phyloP scores from a whole-genome alignment of 2,113 vertebrate genomes.

The Datnioides undecimradiatus region DNA sequence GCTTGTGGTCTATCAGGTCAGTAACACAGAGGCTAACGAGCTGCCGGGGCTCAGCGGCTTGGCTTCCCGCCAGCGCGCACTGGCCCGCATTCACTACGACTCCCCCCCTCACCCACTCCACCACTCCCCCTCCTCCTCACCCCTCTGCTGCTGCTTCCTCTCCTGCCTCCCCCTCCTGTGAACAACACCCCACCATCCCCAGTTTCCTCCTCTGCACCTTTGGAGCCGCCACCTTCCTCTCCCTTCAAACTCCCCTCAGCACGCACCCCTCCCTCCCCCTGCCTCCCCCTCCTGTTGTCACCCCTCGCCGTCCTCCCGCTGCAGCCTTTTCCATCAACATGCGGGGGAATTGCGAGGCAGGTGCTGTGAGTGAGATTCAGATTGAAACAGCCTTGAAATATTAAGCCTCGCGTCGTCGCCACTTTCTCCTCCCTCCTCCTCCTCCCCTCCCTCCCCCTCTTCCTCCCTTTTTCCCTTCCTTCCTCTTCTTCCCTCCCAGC shows the following conservation, averaged over 20 bases:
- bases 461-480: background rate
- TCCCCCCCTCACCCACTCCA: no score
- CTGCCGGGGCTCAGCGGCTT: conserved; percentile 76
- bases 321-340: background rate
- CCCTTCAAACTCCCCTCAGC: background rate
- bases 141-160: conserved; percentile 24
- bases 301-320: no score
- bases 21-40: conserved; percentile 81
- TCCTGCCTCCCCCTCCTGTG: background rate
- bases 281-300: background rate
- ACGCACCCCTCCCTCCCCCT: background rate
- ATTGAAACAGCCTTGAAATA: conserved; percentile 29
- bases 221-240: background rate
- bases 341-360: conserved; percentile 25
- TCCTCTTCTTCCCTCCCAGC: conserved; percentile 18
- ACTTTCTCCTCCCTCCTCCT: conserved; percentile 9
- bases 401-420: background rate
- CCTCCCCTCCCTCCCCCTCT: background rate
- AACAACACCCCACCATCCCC: conserved; percentile 30
- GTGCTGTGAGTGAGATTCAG: background rate
- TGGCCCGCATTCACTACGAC: conserved; percentile 69
- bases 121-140: conserved; percentile 1
- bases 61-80: conserved; percentile 68
- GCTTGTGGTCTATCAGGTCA: conserved; percentile 80
- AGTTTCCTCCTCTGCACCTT: conserved; percentile 5